phyloP scores from a whole-genome alignment of 2,888 invertebrate genomes.

The Pocota personata region DNA sequence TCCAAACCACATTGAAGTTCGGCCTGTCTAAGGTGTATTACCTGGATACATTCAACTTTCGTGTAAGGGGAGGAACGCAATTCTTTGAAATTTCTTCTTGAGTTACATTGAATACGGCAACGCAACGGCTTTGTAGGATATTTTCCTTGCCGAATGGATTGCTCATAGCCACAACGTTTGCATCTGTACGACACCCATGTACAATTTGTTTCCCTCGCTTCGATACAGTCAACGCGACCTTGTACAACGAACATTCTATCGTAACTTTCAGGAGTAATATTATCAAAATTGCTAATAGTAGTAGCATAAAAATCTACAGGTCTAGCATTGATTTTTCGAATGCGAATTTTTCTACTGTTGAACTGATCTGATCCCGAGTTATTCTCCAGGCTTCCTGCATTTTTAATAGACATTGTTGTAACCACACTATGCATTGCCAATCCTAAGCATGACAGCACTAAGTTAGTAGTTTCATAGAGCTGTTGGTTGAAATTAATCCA shows the following conservation, averaged over 20 bases:
- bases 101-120: conserved; percentile 81
- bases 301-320: conserved; percentile 87
- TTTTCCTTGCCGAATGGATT: conserved; percentile 86
- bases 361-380: conserved; percentile 66
- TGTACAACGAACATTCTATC: conserved; percentile 90
- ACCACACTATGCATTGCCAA: conserved; percentile 85
- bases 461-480: conserved; percentile 87
- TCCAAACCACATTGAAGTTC: conserved; percentile 86
- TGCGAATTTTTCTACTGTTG: conserved; percentile 66
- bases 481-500: conserved; percentile 88
- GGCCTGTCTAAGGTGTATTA: conserved; percentile 90
- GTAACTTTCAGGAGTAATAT: conserved; percentile 81
- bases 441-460: conserved; percentile 88
- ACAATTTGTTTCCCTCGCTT: conserved; percentile 89
- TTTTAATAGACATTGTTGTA: conserved; percentile 48
- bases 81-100: conserved; percentile 84
- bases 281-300: conserved; percentile 84
- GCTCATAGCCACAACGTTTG: conserved; percentile 81
- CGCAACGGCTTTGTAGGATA: conserved; percentile 83
- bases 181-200: conserved; percentile 88
- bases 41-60: conserved; percentile 90
- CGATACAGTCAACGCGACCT: conserved; percentile 93
- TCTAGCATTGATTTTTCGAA: conserved; percentile 83
- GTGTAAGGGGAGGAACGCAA: conserved; percentile 88
- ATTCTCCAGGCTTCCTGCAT: conserved; percentile 28